These are phyloP conservation scores for Pachycephala philippinensis DNA, from an alignment of 2,113 vertebrate genomes.

Conservation along the genomic window DNA sequence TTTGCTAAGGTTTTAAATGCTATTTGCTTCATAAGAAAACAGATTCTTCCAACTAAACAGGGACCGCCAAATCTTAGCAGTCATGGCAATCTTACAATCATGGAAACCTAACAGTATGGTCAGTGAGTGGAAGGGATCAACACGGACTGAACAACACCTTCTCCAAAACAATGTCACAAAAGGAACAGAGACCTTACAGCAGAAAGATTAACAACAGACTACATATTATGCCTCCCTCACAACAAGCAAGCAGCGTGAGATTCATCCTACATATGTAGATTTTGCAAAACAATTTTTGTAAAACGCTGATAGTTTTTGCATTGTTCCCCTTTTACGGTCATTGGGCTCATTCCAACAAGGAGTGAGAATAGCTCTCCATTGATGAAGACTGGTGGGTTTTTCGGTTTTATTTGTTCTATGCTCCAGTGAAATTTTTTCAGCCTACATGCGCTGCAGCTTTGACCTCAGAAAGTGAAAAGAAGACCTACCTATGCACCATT, in stretches of 20 bases:
- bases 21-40: background rate
- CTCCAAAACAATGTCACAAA: background rate
- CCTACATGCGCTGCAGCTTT: background rate
- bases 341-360: background rate
- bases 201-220: background rate
- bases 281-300: background rate
- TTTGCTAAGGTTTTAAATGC: background rate
- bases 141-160: fast-evolving
- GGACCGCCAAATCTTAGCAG: background rate
- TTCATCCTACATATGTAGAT: background rate
- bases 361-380: background rate
- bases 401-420: background rate
- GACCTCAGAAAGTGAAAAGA: background rate
- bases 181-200: background rate
- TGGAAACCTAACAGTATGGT: background rate
- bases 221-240: background rate
- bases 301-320: background rate
- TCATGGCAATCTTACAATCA: background rate
- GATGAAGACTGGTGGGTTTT: background rate
- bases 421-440: background rate
- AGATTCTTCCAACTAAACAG: background rate
- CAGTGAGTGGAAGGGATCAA: background rate
- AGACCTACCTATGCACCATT: background rate
- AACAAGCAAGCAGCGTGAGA: background rate
- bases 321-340: conserved; percentile 1